Evolutionary conservation across 2,888 invertebrate species (phyloP).

Genomic region (Ophion costatus): DNA sequence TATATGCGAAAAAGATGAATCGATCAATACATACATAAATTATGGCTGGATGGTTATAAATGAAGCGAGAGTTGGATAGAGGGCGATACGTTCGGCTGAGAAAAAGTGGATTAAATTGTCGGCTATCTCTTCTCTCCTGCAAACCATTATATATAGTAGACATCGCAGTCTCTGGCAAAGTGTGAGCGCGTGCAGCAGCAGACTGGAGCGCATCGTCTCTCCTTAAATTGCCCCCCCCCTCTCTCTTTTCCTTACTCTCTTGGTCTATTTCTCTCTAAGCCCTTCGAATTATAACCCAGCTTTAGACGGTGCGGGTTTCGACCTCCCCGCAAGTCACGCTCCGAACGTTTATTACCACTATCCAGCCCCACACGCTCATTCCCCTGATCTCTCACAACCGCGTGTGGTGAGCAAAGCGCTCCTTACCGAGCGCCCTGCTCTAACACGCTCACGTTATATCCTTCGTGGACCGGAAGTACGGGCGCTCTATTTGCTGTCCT

Average conservation of each 20-base stretch:
- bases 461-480: conserved; percentile 13
- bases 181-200: conserved; percentile 35
- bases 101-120: conserved; percentile 67
- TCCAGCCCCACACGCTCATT: conserved; percentile 40
- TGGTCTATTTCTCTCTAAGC: conserved; percentile 60
- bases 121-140: conserved; percentile 45
- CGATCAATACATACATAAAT: neutral
- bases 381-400: conserved; percentile 38
- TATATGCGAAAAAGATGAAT: no score
- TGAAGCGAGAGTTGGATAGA: conserved; percentile 44
- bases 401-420: conserved; percentile 39
- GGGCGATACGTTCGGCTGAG: conserved; percentile 49
- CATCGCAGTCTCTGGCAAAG: conserved; percentile 18
- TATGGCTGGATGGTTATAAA: conserved; percentile 51
- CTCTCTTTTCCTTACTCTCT: conserved; percentile 9
- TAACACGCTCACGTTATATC: conserved; percentile 17
- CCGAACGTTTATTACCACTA: conserved; percentile 66
- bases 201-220: conserved; percentile 48
- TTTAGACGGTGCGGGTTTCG: conserved; percentile 62
- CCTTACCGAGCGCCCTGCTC: conserved; percentile 14
- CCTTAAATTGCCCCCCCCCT: conserved; percentile 22
- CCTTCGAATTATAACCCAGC: conserved; percentile 70
- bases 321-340: conserved; percentile 65
- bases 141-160: conserved; percentile 13
- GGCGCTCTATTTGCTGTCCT: neutral